phyloP scores from a whole-genome alignment of 2,888 invertebrate species.

The Eupithecia vulgata region DNA sequence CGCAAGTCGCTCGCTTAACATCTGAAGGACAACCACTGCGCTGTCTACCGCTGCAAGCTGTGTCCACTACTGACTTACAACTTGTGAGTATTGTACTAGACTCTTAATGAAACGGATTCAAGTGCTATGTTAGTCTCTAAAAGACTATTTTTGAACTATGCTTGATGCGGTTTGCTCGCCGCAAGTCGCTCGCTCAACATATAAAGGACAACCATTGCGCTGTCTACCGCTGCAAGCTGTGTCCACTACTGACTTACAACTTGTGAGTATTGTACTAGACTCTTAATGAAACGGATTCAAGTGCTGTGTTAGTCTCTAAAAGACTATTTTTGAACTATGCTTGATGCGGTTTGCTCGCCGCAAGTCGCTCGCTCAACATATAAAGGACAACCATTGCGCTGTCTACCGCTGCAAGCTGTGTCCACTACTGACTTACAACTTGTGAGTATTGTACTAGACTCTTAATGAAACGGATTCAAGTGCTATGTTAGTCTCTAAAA shows the following conservation, averaged over 20 bases:
- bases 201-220: conserved; percentile 26
- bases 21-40: conserved; percentile 24
- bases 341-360: conserved; percentile 32
- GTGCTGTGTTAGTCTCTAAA: background rate
- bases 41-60: conserved; percentile 35
- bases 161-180: conserved; percentile 32
- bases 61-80: conserved; percentile 35
- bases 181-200: conserved; percentile 32
- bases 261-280: conserved; percentile 22
- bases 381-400: conserved; percentile 25
- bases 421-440: conserved; percentile 31
- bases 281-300: background rate
- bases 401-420: conserved; percentile 37
- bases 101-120: background rate
- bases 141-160: too few relatives aligned
- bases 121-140: background rate
- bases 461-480: background rate
- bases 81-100: conserved; percentile 23
- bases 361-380: conserved; percentile 31
- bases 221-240: conserved; percentile 36
- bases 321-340: conserved; percentile 2
- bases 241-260: conserved; percentile 33
- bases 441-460: conserved; percentile 22
- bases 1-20: conserved; percentile 32
- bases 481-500: background rate